Evolutionary conservation across 92 coral and sea anemone species (phyloP), one percentile per base, ranked within the genome.

Genomic region (Diadumene lineata): DNA sequence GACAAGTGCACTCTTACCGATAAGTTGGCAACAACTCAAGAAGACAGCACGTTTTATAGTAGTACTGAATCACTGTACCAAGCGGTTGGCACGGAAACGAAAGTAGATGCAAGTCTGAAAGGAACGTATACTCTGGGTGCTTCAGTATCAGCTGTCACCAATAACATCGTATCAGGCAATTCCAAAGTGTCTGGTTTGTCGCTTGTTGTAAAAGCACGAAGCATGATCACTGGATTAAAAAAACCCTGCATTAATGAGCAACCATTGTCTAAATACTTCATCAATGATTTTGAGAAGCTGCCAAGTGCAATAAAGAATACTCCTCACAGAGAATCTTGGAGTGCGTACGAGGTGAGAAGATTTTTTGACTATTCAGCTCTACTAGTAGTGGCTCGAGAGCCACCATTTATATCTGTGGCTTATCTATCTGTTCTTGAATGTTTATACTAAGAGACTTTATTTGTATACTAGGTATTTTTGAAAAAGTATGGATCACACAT

Each of bases 161-260:
- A 86, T 11, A 56, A 55, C 74, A 63, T 86, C 32, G 64, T 53
- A 24, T 74, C 80, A 18, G 77, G 70, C 11, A 38, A 78, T 7
- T 29, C 73, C 18, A 17, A 50, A 6, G 56, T 85, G 0, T 68
- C 63, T 26, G 91, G 91, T 0, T 70, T 56, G 13, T 75, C 79
- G 1, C 63, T 86, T 43, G 56, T 64, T 6, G 28, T 82, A 15
- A 70, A 60, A 7, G 34, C 86, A 28, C 70, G 77, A 30, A 34
- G 56, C 25, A 29, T 24, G 31, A 72, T 71, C 21, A 66, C 23
- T n/a, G 72, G 65, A 28, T n/a, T 86, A n/a, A 38, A 43, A 22
- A 81, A 79, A 77, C 74, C 82, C 22, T 86, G 91, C 67, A 79
- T 86, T 4, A 69, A 82, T 48, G 32, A 60, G 3, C 26, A 60